Conservation (phyloP, 2,797 vertebrate species). For the Acestrorhynchus altus region DNA sequence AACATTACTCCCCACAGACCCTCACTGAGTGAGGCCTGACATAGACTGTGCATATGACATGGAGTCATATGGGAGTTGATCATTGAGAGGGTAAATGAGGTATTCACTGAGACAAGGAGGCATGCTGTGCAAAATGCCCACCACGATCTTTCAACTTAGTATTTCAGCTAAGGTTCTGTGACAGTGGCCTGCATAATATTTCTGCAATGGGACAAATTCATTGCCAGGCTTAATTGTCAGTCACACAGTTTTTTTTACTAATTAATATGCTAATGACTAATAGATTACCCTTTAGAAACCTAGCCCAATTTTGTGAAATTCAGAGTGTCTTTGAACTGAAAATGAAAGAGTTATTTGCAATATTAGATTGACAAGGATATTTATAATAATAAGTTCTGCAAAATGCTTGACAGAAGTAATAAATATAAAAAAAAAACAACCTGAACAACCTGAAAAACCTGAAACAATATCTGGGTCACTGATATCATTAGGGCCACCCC, state of each 20-base stretch:
- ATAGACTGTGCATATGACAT: conserved; percentile 7
- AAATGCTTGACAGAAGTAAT: no score
- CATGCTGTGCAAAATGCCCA: not conserved
- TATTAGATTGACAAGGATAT: no score
- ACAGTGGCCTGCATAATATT: not conserved
- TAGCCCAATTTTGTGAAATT: no score
- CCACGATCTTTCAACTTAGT: conserved; percentile 12
- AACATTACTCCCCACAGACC: conserved; percentile 26
- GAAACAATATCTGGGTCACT: no score
- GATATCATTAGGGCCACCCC: no score
- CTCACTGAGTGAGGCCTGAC: conserved; percentile 16
- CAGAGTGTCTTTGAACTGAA: no score
- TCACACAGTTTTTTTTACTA: not conserved
- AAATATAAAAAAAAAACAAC: no score
- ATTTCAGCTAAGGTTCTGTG: conserved; percentile 3
- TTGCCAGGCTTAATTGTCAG: not conserved
- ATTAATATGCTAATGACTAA: not conserved
- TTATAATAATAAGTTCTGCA: no score
- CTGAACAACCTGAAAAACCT: no score
- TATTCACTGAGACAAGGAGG: conserved; percentile 7
- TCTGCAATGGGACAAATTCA: not conserved
- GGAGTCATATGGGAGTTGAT: conserved; percentile 15
- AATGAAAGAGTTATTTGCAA: no score
- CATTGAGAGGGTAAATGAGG: conserved; percentile 23
- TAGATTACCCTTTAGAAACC: no score